Evolutionary conservation across 2,797 vertebrate species (phyloP).

Genomic region (Muscicapa striata): DNA sequence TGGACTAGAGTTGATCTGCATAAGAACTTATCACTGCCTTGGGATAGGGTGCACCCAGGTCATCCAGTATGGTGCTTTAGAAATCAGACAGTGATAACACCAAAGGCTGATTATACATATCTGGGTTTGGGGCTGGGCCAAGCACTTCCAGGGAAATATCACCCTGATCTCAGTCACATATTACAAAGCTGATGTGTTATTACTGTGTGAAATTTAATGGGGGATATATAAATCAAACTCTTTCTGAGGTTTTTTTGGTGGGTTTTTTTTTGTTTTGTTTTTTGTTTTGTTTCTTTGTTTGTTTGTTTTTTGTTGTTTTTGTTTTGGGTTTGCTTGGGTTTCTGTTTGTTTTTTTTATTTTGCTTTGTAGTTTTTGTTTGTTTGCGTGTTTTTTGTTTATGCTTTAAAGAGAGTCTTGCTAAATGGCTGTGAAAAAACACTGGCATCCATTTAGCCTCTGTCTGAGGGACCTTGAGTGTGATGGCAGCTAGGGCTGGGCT

Average conservation of each 20-base stretch:
- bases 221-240: background rate
- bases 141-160: background rate
- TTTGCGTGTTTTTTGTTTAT: fast-evolving
- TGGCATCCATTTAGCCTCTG: background rate
- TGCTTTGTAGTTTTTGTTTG: background rate
- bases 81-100: background rate
- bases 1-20: background rate
- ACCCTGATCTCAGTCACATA: background rate
- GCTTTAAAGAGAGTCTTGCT: background rate
- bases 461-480: background rate
- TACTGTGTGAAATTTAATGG: background rate
- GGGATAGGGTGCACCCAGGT: background rate
- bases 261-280: too few relatives aligned
- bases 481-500: background rate
- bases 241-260: background rate
- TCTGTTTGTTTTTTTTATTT: background rate
- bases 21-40: background rate
- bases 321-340: fast-evolving
- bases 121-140: fast-evolving
- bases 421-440: background rate
- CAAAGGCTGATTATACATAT: background rate
- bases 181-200: background rate
- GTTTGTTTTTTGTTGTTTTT: fast-evolving
- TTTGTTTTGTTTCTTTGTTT: background rate
- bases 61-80: background rate